Base-by-base conservation (phyloP, 2,113 vertebrate species). In the Ophthalmotilapia sp. region DNA sequence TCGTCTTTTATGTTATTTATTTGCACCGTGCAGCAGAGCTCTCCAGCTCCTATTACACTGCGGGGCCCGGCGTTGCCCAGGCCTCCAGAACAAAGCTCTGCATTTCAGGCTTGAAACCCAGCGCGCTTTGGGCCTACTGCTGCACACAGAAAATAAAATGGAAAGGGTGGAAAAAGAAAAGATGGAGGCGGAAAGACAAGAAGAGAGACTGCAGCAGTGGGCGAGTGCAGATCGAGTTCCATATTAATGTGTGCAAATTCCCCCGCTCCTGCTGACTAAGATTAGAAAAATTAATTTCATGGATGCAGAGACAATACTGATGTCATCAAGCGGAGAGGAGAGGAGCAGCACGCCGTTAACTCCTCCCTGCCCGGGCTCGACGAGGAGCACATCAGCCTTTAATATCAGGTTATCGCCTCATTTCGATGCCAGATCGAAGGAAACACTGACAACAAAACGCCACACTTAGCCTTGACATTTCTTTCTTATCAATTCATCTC, bases 241-340 rank as follows among this genome's bases (percentile, higher is more conserved):
- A 95, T 94, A 96, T 96, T 96, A 96, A 96, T 96, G 94, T 95
- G 95, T 96, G 96, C 96, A 96, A 96, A 96, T 96, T 96, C 93
- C 94, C 94, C 89, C 89, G 88, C 96, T 96, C 94, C 95, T 96
- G 96, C 96, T 96, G 96, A 97, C 95, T 95, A 95, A 96, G 95
- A 96, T 96, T 96, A 96, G 95, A 95, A 97, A 95, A 96, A 96
- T 96, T 96, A 96, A 97, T 96, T 96, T 96, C 96, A 96, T 96
- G 94, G 96, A 96, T 96, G 95, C 95, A 95, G 93, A 96, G 94
- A 94, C 96, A 96, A 96, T 96, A 95, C 93, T 94, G 95, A 96
- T 96, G 96, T 95, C 96, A 95, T 96, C 95, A 95, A 94, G 95
- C 90, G 42, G 84, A 94, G 94, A 93, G 92, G 87, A 94, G 93